These are phyloP conservation scores for Nasonia giraulti DNA, from an alignment of 1,140 invertebrate species.

Conservation along the genomic window DNA sequence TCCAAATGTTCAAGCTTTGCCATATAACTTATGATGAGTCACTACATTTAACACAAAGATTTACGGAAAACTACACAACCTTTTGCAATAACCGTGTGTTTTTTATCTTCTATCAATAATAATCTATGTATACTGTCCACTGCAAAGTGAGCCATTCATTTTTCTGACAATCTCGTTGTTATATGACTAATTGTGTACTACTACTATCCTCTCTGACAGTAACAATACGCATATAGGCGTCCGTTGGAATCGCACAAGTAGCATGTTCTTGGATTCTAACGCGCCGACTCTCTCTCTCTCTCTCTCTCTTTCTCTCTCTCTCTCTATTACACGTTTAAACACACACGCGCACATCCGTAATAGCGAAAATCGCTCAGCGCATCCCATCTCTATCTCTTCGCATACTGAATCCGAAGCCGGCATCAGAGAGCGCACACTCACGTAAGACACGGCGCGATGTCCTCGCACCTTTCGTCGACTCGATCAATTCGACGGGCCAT, in stretches of 20 bases:
- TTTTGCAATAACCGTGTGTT: slow-evolving; percentile 4
- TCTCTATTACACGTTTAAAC: no score
- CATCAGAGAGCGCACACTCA: not conserved
- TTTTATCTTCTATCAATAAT: slow-evolving; percentile 5
- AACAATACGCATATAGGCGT: not conserved
- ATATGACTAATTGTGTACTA: not conserved
- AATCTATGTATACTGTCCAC: not conserved
- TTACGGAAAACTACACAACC: not conserved
- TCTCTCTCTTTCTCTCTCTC: not conserved
- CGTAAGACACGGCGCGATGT: not conserved
- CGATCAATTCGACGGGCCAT: slow-evolving; percentile 20
- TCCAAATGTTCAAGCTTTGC: not conserved
- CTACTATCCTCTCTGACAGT: not conserved
- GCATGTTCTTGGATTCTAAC: not conserved
- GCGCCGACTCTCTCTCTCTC: not conserved
- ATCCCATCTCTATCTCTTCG: not conserved
- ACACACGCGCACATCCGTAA: no score
- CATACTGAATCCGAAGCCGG: not conserved
- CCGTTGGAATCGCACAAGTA: not conserved
- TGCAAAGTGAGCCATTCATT: not conserved
- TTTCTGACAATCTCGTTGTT: not conserved
- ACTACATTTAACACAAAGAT: slow-evolving; percentile 4
- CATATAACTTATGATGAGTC: not conserved
- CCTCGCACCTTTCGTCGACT: not conserved
- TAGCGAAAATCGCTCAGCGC: not conserved